These are phyloP conservation scores for Xenopus petersii DNA, from an alignment of 2,797 vertebrate genomes.

Conservation along the genomic window DNA sequence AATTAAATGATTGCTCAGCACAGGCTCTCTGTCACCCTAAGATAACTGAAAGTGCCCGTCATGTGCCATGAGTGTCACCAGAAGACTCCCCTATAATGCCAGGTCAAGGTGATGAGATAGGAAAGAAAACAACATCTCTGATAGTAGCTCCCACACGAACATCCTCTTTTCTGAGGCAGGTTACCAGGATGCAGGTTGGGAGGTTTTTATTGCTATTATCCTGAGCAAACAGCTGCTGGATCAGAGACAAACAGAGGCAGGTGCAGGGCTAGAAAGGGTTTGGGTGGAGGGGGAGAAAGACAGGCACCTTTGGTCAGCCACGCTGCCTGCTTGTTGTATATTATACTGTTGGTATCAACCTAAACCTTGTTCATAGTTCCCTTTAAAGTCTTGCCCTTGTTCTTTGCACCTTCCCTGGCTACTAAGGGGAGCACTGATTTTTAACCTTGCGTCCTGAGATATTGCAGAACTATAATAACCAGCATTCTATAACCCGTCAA, in stretches of 20 bases:
- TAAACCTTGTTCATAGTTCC: no score
- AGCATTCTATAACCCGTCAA: no score
- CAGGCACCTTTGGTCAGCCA: neutral
- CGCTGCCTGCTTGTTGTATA: neutral
- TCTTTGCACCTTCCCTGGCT: no score
- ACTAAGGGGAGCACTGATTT: no score
- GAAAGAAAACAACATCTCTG: constrained; percentile 1
- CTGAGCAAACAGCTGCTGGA: constrained; percentile 39
- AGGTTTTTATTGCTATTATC: constrained; percentile 12
- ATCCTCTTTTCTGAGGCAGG: constrained; percentile 21
- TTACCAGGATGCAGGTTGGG: constrained; percentile 39
- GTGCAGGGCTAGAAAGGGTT: constrained; percentile 12
- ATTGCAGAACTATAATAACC: no score
- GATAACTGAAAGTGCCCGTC: no score
- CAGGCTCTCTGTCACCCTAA: no score
- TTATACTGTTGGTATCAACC: no score
- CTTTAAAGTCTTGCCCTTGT: no score
- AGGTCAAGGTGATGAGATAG: constrained; percentile 10
- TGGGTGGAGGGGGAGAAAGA: neutral
- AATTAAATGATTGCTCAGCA: no score
- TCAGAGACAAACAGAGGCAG: constrained; percentile 36
- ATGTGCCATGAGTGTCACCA: neutral
- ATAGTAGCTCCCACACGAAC: constrained; percentile 10
- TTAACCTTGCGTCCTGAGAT: no score
- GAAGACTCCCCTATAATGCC: no score